Evolutionary conservation across 1,140 invertebrate species (phyloP), one percentile per base, ranked within the genome.

Genomic region (Oscheius sp.): DNA sequence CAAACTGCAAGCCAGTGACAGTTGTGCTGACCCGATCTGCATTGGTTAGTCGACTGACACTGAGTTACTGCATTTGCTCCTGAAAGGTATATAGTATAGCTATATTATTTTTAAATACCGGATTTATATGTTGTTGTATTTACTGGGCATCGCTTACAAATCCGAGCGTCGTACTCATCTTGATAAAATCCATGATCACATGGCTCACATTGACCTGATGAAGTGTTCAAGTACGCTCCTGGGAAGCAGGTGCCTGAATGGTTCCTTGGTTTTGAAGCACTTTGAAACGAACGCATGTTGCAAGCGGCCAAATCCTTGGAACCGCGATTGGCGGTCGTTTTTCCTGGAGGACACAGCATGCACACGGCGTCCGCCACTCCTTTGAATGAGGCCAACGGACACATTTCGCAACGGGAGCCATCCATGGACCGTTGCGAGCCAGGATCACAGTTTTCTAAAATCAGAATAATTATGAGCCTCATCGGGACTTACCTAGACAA

Each of bases 1-100:
- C 4, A 89, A 86, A 84, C 91, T 90, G 65, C 89, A 90, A n/a
- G 89, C 90, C 70, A 74, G 45, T 75, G 70, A 62, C 77, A 78
- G 18, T 79, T 75, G 52, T 78, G 69, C 15, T 77, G 62, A 3
- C 64, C 65, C 1, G 68, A 65, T 45, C 65, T 68, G 42, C 76
- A 77, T 29, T 77, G 70, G 36, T 77, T 77, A 0, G 76, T 78
- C 29, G 77, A 73, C 31, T 67, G 42, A 55, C 71, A 78, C 46
- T 61, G 42, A n/a, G 42, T 63, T 7, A 52, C 49, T 38, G 15
- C 68, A 36, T 64, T 67, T 55, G 93, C 89, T 58, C 91, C 91
- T 0, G 28, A 3, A 69, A 31, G n/a, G 10, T 42, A 55, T 55
- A 32, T 38, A 55, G 64, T 28, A 10, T 63, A 32, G 2, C 23